Base-by-base conservation (phyloP, 1,140 invertebrate genomes). In the Drosophila tsacasi region DNA sequence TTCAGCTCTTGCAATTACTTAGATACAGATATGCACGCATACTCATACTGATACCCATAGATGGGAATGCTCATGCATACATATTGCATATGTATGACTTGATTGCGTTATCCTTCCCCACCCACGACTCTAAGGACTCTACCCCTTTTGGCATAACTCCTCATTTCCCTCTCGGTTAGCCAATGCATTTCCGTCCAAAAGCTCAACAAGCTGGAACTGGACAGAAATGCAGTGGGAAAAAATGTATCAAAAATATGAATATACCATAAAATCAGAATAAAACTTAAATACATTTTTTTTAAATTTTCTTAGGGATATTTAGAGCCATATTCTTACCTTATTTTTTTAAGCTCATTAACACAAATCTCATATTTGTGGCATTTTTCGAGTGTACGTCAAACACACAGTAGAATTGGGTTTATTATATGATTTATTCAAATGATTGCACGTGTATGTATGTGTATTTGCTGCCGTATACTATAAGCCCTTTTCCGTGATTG, bases 151-250 rank as follows among this genome's bases (percentile, higher is more conserved):
- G 32, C 32, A 23, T 37, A 37, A 37, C 32, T 55, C 40, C 21
- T 17, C 42, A n/a, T 50, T 52, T 52, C 73, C 61, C 55, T 49
- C 37, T 65, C 62, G 81, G 80, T 65, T 79, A 67, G 63, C 63
- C 60, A 49, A 64, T 83, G 69, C 80, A 83, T 79, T 76, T 83
- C 80, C 80, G 80, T 35, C 60, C 42, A 47, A 61, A 57, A 66
- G 65, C 72, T 81, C 61, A 59, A 35, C 58, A 46, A 60, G 67
- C 66, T 50, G 54, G 12, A 73, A 61, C 44, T 59, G 63, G 67
- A 42, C 67, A 46, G 67, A 55, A 32, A 6, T 71, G n/a, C 39
- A 71, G 49, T 32, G 10, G 10, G 3, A 32, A 10, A 32, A 32
- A 32, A 32, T 32, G 2, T 32, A 32, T 4, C 12, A 3, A 12